Evolutionary conservation across 2,113 vertebrate genomes (phyloP), one percentile per base, ranked within the genome.

Genomic region (Paracanthobrama guichenoti): DNA sequence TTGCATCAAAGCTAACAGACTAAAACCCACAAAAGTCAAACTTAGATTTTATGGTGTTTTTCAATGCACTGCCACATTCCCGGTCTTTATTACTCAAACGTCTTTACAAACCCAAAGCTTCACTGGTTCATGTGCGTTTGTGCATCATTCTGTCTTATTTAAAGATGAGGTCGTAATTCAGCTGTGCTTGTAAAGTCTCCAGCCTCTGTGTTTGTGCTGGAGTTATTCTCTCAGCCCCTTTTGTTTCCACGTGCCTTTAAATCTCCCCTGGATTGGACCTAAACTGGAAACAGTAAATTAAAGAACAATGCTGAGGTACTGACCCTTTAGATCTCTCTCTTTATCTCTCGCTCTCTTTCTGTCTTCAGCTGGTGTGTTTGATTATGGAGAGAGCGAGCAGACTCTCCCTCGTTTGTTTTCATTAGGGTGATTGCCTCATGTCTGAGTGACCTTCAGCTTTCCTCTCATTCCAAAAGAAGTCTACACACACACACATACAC

Each of bases 361-460:
- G 42, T 59, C 50, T 80, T 73, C 83, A 18, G 79, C 59, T 46
- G 81, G 53, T 92, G 90, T 91, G 90, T 93, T 93, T 93, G 92
- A 93, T 93, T 93, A 93, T 86, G 64, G 79, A 87, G 88, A 92
- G 74, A 86, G 66, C 86, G 88, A 77, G 88, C 90, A 86, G 92
- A 44, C 77, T 85, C 82, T 90, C 90, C 89, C 93, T 94, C 94
- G 88, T 95, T 95, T 95, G 92, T 95, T 95, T 94, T 95, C 93
- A 94, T 95, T 95, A 95, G 89, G 72, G 89, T 95, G 93, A 95
- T 94, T 93, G 92, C 90, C 89, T 92, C 92, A 93, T 90, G 93
- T 94, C 93, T 93, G 85, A 42, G 87, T 91, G 93, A 94, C 93
- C 94, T 94, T 95, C 93, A 93, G 89, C 90, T 87, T 90, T 93